Evolutionary conservation across 2,113 vertebrate species (phyloP).

Genomic region (Eupsittula cactorum): DNA sequence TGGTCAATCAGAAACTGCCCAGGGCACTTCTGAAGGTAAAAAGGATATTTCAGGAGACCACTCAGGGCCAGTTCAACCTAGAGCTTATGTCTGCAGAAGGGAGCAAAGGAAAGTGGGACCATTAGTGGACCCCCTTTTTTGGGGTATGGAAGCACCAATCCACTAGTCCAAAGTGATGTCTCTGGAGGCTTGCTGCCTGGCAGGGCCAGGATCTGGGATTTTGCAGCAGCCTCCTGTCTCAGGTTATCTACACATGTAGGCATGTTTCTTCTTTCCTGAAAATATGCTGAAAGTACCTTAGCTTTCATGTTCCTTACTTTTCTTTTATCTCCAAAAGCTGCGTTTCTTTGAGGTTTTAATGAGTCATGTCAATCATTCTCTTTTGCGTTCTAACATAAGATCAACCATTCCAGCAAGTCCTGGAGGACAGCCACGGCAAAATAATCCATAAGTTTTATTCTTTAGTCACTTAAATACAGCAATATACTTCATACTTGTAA

Average conservation of each 20-base stretch:
- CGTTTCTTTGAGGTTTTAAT: not conserved
- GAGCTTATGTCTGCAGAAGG: not conserved
- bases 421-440: not conserved
- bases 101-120: not conserved
- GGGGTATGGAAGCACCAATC: fast-evolving
- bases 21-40: not conserved
- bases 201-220: not conserved
- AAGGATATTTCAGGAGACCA: not conserved
- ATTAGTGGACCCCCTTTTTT: not conserved
- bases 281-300: not conserved
- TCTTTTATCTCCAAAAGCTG: not conserved
- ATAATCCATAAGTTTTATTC: not conserved
- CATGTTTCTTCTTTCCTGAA: not conserved
- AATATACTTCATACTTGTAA: not conserved
- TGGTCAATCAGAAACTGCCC: not conserved
- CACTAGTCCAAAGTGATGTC: too few species aligned
- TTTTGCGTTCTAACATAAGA: not conserved
- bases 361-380: not conserved
- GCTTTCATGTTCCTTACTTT: not conserved
- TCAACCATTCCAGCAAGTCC: not conserved
- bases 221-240: not conserved
- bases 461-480: not conserved
- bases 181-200: not conserved
- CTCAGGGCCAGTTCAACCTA: not conserved
- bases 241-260: not conserved